A percentile compares a stretch with the other conserved stretches of the same genome.
Evolutionary conservation across 2,797 vertebrate species (phyloP).

Genomic region (Discoglossus pictus): DNA sequence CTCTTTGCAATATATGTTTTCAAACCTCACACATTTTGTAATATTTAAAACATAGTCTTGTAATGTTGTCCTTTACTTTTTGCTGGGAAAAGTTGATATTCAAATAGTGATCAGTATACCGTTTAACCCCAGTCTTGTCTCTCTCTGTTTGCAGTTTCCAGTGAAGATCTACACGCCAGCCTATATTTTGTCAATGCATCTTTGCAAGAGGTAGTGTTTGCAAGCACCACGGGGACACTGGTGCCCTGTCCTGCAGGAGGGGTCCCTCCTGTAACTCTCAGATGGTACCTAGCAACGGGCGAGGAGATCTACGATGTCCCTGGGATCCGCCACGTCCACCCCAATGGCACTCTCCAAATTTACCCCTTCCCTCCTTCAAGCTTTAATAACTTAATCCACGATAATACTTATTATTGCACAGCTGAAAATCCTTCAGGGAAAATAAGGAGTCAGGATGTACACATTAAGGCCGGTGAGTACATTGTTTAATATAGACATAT

Average conservation of each 20-base stretch:
- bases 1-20: too few relatives aligned
- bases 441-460: conserved; percentile 99
- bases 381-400: conserved; percentile 99
- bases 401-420: conserved; percentile 99
- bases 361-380: conserved; percentile 98
- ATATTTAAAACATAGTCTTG: too few relatives aligned
- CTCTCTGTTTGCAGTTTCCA: conserved; percentile 81
- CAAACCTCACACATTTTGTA: too few relatives aligned
- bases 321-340: conserved; percentile 97
- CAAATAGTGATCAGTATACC: too few relatives aligned
- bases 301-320: conserved; percentile 99
- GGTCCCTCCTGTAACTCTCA: conserved; percentile 88
- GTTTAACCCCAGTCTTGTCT: not conserved
- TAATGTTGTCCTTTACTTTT: not conserved
- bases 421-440: conserved; percentile 99
- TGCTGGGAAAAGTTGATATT: not conserved
- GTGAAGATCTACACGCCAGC: conserved; percentile 97
- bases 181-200: conserved; percentile 99
- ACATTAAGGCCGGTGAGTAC: conserved; percentile 97
- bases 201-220: conserved; percentile 99
- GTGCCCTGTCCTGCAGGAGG: conserved; percentile 98
- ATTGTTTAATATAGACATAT: not conserved
- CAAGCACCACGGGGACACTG: conserved; percentile 96
- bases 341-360: conserved; percentile 98
- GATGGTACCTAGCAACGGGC: conserved; percentile 97